Conservation (phyloP, 2,888 invertebrate genomes). For the Pterostichus niger region DNA sequence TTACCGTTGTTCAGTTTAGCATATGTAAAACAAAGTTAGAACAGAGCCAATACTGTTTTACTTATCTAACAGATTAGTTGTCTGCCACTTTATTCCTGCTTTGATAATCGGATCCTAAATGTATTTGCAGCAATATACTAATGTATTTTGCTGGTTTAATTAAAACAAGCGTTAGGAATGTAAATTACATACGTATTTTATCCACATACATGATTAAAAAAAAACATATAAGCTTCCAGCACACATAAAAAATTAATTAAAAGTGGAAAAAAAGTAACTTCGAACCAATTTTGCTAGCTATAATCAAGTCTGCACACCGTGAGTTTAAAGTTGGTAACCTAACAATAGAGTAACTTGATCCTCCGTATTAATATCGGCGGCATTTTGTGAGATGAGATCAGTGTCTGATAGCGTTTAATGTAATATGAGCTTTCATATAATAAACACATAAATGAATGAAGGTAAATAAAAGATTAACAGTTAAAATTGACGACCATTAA, state of each 20-base stretch:
- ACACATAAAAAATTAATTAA: slow-evolving; percentile 39
- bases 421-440: slow-evolving; percentile 19
- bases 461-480: slow-evolving; percentile 11
- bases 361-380: slow-evolving; percentile 16
- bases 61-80: too few relatives aligned
- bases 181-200: slow-evolving; percentile 15
- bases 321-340: background rate
- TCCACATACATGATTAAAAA: slow-evolving; percentile 10
- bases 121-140: background rate
- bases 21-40: too few relatives aligned
- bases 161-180: slow-evolving; percentile 18
- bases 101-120: background rate
- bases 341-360: slow-evolving; percentile 29
- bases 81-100: too few relatives aligned
- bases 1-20: too few relatives aligned
- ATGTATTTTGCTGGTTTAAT: slow-evolving; percentile 22
- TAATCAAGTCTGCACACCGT: background rate
- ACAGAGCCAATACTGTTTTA: too few relatives aligned
- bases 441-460: background rate
- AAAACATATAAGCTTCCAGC: slow-evolving; percentile 9
- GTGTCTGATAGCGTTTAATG: slow-evolving; percentile 16
- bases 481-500: slow-evolving; percentile 1
- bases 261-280: slow-evolving; percentile 15
- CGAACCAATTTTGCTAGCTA: background rate
- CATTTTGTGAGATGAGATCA: slow-evolving; percentile 24